These are phyloP conservation scores for Meloidogyne chitwoodi DNA, from an alignment of 1,140 invertebrate species.

Conservation along the genomic window DNA sequence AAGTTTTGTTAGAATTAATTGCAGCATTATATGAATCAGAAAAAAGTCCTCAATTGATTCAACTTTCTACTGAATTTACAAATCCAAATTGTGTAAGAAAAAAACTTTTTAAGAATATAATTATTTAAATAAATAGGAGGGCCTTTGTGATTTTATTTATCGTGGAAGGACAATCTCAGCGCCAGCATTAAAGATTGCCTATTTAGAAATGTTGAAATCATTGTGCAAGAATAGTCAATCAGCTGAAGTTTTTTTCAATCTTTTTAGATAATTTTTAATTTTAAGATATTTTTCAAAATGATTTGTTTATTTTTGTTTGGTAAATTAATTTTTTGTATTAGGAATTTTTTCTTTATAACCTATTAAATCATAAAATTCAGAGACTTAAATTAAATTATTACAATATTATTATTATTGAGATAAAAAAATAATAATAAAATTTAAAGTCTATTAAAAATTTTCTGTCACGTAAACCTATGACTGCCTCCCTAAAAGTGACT, in stretches of 20 bases:
- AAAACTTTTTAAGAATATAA: not conserved
- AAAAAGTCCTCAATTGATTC: not conserved
- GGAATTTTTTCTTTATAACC: no score
- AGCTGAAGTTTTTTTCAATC: slow-evolving; percentile 17
- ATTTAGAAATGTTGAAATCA: slow-evolving; percentile 16
- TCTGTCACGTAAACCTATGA: not conserved
- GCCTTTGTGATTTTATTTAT: slow-evolving; percentile 13
- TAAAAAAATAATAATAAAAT: not conserved
- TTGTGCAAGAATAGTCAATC: slow-evolving; percentile 19
- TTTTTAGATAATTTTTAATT: slow-evolving; percentile 17
- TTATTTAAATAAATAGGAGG: slow-evolving; percentile 4
- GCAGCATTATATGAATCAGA: slow-evolving; percentile 18
- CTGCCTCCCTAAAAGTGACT: not conserved
- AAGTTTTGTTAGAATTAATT: slow-evolving; percentile 20
- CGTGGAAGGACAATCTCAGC: slow-evolving; percentile 19
- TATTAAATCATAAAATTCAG: no score
- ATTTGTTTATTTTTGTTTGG: no score
- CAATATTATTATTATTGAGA: not conserved
- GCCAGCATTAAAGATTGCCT: slow-evolving; percentile 14
- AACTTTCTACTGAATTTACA: slow-evolving; percentile 15
- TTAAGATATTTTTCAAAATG: not conserved
- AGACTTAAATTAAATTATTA: no score
- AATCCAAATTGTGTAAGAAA: slow-evolving; percentile 24
- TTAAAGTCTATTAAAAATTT: not conserved
- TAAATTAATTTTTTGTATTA: not conserved